These are phyloP conservation scores for Falco rusticolus DNA, from an alignment of 2,797 vertebrate genomes.

Conservation along the genomic window DNA sequence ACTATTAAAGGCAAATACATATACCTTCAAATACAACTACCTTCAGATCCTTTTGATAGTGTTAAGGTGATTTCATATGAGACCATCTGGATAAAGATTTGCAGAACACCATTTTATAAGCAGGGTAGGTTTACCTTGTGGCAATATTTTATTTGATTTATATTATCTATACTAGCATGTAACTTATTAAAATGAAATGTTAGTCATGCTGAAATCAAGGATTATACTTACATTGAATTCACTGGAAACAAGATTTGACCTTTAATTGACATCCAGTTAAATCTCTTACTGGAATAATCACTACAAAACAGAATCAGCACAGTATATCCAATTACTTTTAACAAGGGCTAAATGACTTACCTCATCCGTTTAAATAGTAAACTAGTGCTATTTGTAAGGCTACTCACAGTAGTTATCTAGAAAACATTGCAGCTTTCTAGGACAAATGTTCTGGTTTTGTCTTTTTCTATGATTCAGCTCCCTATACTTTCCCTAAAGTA, in stretches of 20 bases:
- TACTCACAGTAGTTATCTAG: background rate
- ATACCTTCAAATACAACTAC: background rate
- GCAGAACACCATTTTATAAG: background rate
- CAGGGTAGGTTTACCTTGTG: background rate
- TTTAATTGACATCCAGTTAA: slow-evolving; percentile 15
- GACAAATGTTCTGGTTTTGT: background rate
- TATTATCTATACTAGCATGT: background rate
- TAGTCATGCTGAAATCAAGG: background rate
- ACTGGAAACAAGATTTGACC: background rate
- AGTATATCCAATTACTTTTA: slow-evolving; percentile 18
- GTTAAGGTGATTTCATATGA: background rate
- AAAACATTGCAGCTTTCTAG: background rate
- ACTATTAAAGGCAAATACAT: background rate
- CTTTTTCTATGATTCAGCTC: background rate
- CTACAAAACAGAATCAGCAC: background rate
- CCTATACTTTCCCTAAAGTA: background rate
- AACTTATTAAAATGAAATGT: background rate
- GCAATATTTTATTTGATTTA: background rate
- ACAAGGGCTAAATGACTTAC: background rate
- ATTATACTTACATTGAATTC: background rate
- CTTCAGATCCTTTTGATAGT: background rate
- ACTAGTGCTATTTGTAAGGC: background rate
- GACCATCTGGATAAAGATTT: background rate
- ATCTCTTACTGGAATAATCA: background rate
- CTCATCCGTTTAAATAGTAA: background rate